phyloP scores from a whole-genome alignment of 2,797 vertebrate genomes.

The Triplophysa yarkandensis region DNA sequence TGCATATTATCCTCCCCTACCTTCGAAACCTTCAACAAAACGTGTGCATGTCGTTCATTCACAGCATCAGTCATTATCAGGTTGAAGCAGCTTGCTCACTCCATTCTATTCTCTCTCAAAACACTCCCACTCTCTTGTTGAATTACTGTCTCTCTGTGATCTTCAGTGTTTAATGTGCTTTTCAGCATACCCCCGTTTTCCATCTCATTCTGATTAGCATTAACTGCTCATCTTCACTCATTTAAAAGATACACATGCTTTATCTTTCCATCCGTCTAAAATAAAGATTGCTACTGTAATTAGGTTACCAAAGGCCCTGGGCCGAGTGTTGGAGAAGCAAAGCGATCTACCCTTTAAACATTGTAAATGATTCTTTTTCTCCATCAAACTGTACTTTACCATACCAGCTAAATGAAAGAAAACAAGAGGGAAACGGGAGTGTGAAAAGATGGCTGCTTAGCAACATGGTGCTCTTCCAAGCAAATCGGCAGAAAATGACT shows the following conservation, averaged over 20 bases:
- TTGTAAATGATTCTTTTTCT: slow-evolving; percentile 38
- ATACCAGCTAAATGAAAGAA: slow-evolving; percentile 9
- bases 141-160: slow-evolving; percentile 32
- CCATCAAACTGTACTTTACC: slow-evolving; percentile 1
- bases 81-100: slow-evolving; percentile 26
- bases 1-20: not conserved
- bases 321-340: slow-evolving; percentile 17
- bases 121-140: slow-evolving; percentile 35
- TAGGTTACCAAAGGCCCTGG: slow-evolving; percentile 49
- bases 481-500: slow-evolving; percentile 9
- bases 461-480: slow-evolving; percentile 20
- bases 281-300: slow-evolving; percentile 52
- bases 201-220: slow-evolving; percentile 17
- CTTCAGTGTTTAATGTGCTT: slow-evolving; percentile 41
- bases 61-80: slow-evolving; percentile 53
- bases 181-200: slow-evolving; percentile 35
- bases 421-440: slow-evolving; percentile 19
- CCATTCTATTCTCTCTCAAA: slow-evolving; percentile 27
- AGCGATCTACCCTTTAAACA: slow-evolving; percentile 31
- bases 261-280: slow-evolving; percentile 41
- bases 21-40: slow-evolving; percentile 20
- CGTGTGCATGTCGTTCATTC: slow-evolving; percentile 50
- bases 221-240: slow-evolving; percentile 11
- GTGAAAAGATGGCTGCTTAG: slow-evolving; percentile 21
- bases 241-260: slow-evolving; percentile 9